A percentile compares a stretch with the other conserved stretches of the same genome.
Conservation (phyloP, 2,797 vertebrate genomes). For the Epinephelus coioides region DNA sequence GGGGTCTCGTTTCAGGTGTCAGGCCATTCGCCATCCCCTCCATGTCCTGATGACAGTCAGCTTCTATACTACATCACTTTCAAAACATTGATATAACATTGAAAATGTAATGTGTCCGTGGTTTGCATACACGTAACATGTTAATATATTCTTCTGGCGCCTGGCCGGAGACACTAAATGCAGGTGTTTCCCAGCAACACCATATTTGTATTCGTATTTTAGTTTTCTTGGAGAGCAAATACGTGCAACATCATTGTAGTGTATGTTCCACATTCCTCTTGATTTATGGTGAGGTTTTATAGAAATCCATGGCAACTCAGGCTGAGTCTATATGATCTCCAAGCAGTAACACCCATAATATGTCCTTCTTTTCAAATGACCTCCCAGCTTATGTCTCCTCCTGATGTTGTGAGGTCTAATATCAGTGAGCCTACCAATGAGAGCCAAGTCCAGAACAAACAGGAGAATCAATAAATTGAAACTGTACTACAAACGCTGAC, state of each 20-base stretch:
- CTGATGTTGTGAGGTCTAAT: slow-evolving; percentile 37
- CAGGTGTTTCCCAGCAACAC: slow-evolving; percentile 71
- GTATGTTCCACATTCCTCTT: slow-evolving; percentile 38
- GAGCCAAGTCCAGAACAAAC: slow-evolving; percentile 45
- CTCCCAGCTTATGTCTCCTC: slow-evolving; percentile 40
- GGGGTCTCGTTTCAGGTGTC: too few relatives aligned
- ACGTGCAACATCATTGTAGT: slow-evolving; percentile 7
- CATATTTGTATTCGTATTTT: slow-evolving; percentile 55
- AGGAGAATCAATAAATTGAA: slow-evolving; percentile 59
- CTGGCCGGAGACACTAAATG: slow-evolving; percentile 6
- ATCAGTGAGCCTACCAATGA: slow-evolving; percentile 25
- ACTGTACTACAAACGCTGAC: slow-evolving; percentile 35
- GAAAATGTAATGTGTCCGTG: too few relatives aligned
- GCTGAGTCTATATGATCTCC: slow-evolving; percentile 26
- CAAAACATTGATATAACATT: too few relatives aligned
- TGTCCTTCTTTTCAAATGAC: slow-evolving; percentile 30
- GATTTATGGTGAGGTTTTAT: slow-evolving; percentile 48
- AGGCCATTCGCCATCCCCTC: too few relatives aligned
- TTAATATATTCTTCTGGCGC: too few relatives aligned
- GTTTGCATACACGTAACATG: too few relatives aligned
- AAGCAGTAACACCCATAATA: slow-evolving; percentile 28
- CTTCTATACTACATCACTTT: too few relatives aligned
- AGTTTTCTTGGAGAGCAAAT: slow-evolving; percentile 38
- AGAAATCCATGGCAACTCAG: slow-evolving; percentile 34
- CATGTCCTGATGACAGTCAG: too few relatives aligned